Evolutionary conservation across 2,113 vertebrate species (phyloP), one percentile per base, ranked within the genome.

Genomic region (Lanius collurio): DNA sequence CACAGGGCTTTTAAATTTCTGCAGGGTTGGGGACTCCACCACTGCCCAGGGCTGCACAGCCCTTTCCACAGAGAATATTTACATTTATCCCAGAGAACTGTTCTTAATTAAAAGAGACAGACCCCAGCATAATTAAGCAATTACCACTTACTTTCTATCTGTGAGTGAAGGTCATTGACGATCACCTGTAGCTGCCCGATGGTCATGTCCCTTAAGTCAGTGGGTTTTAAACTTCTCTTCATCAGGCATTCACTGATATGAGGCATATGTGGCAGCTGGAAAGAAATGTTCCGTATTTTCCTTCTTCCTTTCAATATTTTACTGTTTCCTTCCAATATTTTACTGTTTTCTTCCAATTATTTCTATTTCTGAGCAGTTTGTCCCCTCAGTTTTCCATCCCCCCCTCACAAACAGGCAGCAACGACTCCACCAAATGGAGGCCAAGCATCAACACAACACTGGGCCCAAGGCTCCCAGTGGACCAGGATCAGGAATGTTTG

Each of bases 231-330:
- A 87, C 98, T 99, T 89, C 99, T 99, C 95, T 99, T 99, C 99
- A 99, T 99, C 97, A 99, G 97, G 98, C 99, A 99, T 96, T 99
- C 99, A 28, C 98, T 99, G 96, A 99, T 99, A 93, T 99, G 99
- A 90, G 99, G 99, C 99, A 99, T 98, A 90, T 99, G 99, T 39
- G 99, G 99, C 95, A 99, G 98, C 99, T 99, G 97, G 8, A 87
- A 93, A 83, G 10, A 44, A 70, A 95, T 10, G 18, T 3, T 37
- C 37, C 37, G 37, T 37, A 37, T 37, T 37, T 37, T 37, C 37
- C 37, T 37, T 37, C 37, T 73, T 41, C 9, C 17, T 76, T 21
- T 10, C 16, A 27, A 35, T 5, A 31, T 74, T 75, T 83, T 53
- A 81, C 33, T 7, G 13, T n/a, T 64, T 42, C 4, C 12, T 37